Evolutionary conservation across 92 coral and sea anemone species (phyloP).

Genomic region (Epizoanthus scotinus): DNA sequence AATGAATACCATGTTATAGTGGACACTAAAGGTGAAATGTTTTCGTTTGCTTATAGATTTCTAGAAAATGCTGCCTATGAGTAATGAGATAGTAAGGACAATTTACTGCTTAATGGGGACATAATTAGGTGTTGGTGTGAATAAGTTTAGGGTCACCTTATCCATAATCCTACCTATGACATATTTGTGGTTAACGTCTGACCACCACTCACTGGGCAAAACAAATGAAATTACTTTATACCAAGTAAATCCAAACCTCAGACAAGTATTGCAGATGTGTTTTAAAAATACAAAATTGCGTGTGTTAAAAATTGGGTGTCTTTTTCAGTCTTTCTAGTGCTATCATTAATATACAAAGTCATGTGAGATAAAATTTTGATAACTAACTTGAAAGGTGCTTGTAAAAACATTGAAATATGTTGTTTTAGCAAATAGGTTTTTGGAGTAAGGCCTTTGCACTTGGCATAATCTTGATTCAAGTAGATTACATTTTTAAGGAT

Average conservation of each 20-base stretch:
- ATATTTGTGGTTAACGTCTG: conserved; percentile 9
- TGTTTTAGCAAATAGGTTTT: background rate
- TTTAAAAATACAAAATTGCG: background rate
- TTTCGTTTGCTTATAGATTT: background rate
- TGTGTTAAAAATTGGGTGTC: background rate
- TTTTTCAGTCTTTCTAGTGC: background rate
- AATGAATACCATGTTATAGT: no score
- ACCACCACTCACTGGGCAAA: background rate
- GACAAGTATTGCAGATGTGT: background rate
- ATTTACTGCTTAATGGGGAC: background rate
- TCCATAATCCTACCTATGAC: background rate
- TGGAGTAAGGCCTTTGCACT: background rate
- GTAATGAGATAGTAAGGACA: background rate
- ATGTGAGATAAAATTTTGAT: background rate
- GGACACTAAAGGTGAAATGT: no score
- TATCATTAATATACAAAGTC: background rate
- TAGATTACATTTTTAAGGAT: conserved; percentile 8
- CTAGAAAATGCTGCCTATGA: background rate
- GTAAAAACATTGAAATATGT: background rate
- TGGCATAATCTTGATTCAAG: conserved; percentile 5
- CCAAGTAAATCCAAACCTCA: background rate
- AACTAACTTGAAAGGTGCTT: background rate
- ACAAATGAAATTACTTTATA: background rate
- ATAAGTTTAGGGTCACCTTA: background rate
- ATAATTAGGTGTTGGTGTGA: background rate